Evolutionary conservation across 2,888 invertebrate species (phyloP).

Genomic region (Lamellibrachia columna): DNA sequence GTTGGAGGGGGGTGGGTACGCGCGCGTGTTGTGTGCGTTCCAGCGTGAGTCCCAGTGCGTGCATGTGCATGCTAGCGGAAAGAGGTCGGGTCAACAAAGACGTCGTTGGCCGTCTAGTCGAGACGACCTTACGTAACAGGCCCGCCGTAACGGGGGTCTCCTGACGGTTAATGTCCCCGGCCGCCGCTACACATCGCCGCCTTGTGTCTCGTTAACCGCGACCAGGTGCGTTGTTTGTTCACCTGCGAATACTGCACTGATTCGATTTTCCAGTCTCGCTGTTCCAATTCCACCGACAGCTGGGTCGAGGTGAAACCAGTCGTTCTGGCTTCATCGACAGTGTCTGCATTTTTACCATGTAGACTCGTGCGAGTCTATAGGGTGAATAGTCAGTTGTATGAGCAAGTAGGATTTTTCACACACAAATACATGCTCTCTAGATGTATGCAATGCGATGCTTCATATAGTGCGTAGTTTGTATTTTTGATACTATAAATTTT

Average conservation of each 20-base stretch:
- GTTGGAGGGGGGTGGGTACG: not conserved
- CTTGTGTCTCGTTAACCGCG: not conserved
- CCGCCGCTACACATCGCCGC: not conserved
- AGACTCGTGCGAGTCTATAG: no score
- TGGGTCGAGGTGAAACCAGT: not conserved
- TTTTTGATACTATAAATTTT: no score
- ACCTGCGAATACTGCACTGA: not conserved
- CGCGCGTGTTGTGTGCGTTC: not conserved
- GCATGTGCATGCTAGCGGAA: not conserved
- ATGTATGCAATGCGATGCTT: no score
- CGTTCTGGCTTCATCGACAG: not conserved
- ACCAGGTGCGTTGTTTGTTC: not conserved
- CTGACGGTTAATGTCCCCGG: not conserved
- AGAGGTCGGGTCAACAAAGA: not conserved
- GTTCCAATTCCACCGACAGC: not conserved
- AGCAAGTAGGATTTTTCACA: no score
- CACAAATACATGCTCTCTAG: no score
- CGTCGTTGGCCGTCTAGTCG: not conserved
- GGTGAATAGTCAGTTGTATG: no score
- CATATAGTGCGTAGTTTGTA: no score
- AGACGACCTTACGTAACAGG: not conserved
- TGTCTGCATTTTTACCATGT: not conserved
- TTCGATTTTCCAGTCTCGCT: not conserved
- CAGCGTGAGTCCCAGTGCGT: no score
- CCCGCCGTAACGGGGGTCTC: not conserved